Conservation (phyloP, 1,140 invertebrate genomes). For the Lethrus apterus region DNA sequence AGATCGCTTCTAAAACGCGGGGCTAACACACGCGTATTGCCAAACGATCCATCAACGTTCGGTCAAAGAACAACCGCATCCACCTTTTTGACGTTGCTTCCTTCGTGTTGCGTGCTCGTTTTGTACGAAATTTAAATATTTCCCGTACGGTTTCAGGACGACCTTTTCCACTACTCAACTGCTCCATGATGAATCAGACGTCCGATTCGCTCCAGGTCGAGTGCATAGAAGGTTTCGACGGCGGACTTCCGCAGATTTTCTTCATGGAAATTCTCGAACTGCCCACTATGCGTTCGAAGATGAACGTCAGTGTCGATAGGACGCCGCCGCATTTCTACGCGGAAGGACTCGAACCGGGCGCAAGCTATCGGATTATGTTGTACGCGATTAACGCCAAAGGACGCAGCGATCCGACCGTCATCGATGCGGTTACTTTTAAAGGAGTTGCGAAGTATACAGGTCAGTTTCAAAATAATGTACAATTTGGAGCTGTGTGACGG, state of each 20-base stretch:
- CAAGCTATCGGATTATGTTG: constrained; percentile 66
- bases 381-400: constrained; percentile 83
- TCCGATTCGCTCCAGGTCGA: constrained; percentile 70
- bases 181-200: constrained; percentile 81
- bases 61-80: too few species aligned
- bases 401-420: constrained; percentile 66
- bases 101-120: neutral
- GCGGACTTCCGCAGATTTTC: constrained; percentile 72
- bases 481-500: too few species aligned
- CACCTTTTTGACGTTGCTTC: too few species aligned
- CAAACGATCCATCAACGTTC: too few species aligned
- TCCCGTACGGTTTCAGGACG: constrained; percentile 61
- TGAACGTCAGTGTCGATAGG: constrained; percentile 40
- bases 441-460: constrained; percentile 66
- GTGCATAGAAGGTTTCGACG: constrained; percentile 77
- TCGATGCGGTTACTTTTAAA: constrained; percentile 75
- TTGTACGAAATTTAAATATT: too few species aligned
- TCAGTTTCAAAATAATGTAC: constrained; percentile 40
- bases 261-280: constrained; percentile 66
- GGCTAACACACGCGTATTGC: too few species aligned
- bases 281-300: constrained; percentile 41
- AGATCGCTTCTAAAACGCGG: too few species aligned
- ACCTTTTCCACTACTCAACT: constrained; percentile 80
- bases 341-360: constrained; percentile 67
- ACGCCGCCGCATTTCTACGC: constrained; percentile 62